Percentiles rank a stretch among this genome's conserved stretches.
Conservation (phyloP, 2,888 invertebrate genomes). For the Pristionchus arcanus region DNA sequence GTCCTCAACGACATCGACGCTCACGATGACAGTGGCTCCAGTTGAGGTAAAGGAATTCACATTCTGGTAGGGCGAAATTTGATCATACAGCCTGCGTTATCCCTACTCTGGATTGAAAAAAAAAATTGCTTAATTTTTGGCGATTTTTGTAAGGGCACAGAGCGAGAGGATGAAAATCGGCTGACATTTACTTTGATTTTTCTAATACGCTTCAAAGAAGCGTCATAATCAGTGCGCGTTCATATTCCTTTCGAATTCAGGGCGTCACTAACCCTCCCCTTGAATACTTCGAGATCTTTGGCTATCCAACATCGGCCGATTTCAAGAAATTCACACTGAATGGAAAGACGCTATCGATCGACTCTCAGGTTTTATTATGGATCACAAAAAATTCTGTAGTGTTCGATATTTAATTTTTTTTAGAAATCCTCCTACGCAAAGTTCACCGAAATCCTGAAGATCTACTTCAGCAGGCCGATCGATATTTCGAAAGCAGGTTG, state of each 20-base stretch:
- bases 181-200: no score
- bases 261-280: neutral
- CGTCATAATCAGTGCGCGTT: no score
- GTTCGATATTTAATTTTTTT: neutral
- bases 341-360: neutral
- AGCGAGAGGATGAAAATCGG: no score
- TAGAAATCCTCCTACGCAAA: neutral
- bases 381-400: neutral
- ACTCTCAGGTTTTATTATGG: neutral
- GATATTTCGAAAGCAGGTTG: neutral
- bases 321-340: neutral
- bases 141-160: no score
- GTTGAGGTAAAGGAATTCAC: neutral
- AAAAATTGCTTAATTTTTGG: no score
- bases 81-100: no score
- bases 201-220: no score
- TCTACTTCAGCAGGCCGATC: neutral
- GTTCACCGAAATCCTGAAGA: neutral
- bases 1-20: neutral
- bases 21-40: neutral
- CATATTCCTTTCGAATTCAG: neutral
- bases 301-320: neutral
- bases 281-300: neutral
- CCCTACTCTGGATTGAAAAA: no score
- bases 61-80: no score